A percentile compares a stretch with the other conserved stretches of the same genome.
These are phyloP conservation scores for Poecilia wingei DNA, from an alignment of 2,797 vertebrate genomes.

Conservation along the genomic window DNA sequence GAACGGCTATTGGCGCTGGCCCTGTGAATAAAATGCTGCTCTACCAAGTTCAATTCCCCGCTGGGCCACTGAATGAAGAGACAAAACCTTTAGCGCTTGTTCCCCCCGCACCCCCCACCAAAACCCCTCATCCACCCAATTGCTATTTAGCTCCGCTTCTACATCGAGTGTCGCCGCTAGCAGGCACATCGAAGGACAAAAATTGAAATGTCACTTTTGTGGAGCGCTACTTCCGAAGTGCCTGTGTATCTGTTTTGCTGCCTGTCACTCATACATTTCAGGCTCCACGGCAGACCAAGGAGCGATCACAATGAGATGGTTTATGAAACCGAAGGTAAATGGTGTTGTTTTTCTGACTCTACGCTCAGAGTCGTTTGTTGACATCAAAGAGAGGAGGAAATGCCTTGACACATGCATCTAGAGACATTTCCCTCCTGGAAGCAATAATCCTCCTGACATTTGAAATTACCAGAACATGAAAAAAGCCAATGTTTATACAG, in stretches of 20 bases:
- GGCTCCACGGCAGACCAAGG: slow-evolving; percentile 46
- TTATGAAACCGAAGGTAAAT: slow-evolving; percentile 65
- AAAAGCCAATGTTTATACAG: slow-evolving; percentile 75
- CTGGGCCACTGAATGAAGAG: slow-evolving; percentile 77
- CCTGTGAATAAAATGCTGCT: slow-evolving; percentile 80
- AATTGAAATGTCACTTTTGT: slow-evolving; percentile 69
- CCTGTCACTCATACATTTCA: slow-evolving; percentile 27
- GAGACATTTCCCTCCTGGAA: slow-evolving; percentile 62
- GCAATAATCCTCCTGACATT: slow-evolving; percentile 72
- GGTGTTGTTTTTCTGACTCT: slow-evolving; percentile 51
- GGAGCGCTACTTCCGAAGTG: slow-evolving; percentile 39
- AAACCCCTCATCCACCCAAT: not conserved
- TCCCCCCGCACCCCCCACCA: slow-evolving; percentile 13
- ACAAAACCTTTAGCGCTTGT: slow-evolving; percentile 75
- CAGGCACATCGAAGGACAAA: slow-evolving; percentile 34
- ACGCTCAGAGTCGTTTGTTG: slow-evolving; percentile 57
- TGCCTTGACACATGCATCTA: slow-evolving; percentile 68
- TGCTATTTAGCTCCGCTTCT: slow-evolving; percentile 54
- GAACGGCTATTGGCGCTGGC: slow-evolving; percentile 75
- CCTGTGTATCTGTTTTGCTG: slow-evolving; percentile 35
- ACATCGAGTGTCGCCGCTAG: slow-evolving; percentile 51
- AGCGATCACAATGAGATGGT: slow-evolving; percentile 50
- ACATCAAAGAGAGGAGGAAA: slow-evolving; percentile 70
- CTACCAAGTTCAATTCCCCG: slow-evolving; percentile 74
- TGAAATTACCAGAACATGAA: slow-evolving; percentile 76